Conservation (phyloP, 1,140 invertebrate species). For the Cheumatopsyche charites region DNA sequence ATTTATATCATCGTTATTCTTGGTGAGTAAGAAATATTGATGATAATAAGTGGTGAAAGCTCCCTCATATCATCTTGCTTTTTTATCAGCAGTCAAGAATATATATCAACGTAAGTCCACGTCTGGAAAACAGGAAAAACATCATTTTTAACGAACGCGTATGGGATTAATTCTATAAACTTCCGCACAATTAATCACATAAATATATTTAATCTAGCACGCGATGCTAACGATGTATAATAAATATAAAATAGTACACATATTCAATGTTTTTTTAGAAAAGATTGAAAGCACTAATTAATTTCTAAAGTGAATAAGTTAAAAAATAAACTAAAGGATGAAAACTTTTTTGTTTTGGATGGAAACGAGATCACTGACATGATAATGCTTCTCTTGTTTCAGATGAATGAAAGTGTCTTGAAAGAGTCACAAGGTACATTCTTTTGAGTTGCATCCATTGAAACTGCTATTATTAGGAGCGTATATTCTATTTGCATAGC, state of each 20-base stretch:
- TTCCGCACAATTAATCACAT: slow-evolving; percentile 19
- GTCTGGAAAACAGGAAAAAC: slow-evolving; percentile 26
- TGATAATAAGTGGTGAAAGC: slow-evolving; percentile 11
- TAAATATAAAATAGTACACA: not conserved
- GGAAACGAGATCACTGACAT: too few relatives aligned
- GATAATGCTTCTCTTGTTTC: too few relatives aligned
- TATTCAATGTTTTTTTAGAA: not conserved
- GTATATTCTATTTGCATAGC: too few relatives aligned
- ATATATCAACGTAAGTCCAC: slow-evolving; percentile 21
- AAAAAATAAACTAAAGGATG: too few relatives aligned
- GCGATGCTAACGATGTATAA: not conserved
- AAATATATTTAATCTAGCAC: slow-evolving; percentile 9
- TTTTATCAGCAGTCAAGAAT: slow-evolving; percentile 3
- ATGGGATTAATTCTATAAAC: slow-evolving; percentile 25
- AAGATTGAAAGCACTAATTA: not conserved
- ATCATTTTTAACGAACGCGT: slow-evolving; percentile 25
- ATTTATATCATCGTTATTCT: too few relatives aligned
- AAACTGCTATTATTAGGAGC: too few relatives aligned
- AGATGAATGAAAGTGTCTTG: too few relatives aligned
- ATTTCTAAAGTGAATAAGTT: too few relatives aligned
- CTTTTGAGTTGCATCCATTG: too few relatives aligned
- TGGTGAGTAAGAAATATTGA: not conserved
- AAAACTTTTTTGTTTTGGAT: too few relatives aligned
- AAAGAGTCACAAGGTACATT: too few relatives aligned
- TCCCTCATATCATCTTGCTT: slow-evolving; percentile 1